phyloP scores from a whole-genome alignment of 2,797 vertebrate species.

The Acipenser transmontanus region DNA sequence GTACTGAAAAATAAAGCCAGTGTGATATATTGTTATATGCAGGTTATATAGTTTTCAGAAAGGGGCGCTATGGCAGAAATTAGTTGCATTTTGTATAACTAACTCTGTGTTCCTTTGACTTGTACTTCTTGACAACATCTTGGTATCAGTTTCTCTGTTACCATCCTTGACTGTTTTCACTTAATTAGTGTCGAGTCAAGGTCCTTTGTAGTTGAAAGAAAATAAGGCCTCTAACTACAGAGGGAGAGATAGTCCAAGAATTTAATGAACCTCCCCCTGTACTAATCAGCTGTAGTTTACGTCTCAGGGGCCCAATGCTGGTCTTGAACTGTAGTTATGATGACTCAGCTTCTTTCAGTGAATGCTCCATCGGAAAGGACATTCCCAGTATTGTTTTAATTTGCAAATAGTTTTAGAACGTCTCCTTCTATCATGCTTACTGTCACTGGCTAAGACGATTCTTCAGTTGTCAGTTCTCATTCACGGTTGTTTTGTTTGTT shows the following conservation, averaged over 20 bases:
- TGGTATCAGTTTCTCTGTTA: no score
- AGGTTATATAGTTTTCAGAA: no score
- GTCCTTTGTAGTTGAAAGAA: no score
- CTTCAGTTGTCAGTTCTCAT: neutral
- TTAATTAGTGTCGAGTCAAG: no score
- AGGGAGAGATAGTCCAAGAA: neutral
- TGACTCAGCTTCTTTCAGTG: neutral
- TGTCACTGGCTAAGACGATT: neutral
- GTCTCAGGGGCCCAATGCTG: neutral
- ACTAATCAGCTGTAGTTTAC: neutral
- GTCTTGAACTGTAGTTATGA: neutral
- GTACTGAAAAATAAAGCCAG: no score
- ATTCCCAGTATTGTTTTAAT: neutral
- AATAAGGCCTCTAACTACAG: neutral
- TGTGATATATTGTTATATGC: no score
- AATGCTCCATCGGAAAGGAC: neutral
- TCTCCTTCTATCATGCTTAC: neutral
- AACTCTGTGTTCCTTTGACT: no score
- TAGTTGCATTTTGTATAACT: no score
- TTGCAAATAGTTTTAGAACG: neutral
- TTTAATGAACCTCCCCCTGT: slow-evolving; percentile 1
- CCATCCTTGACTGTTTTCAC: no score
- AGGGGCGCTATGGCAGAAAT: no score
- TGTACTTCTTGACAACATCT: no score
- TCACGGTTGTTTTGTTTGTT: neutral